These are phyloP conservation scores for Mesodorylaimus sp. DNA, from an alignment of 2,888 invertebrate genomes.

Conservation along the genomic window DNA sequence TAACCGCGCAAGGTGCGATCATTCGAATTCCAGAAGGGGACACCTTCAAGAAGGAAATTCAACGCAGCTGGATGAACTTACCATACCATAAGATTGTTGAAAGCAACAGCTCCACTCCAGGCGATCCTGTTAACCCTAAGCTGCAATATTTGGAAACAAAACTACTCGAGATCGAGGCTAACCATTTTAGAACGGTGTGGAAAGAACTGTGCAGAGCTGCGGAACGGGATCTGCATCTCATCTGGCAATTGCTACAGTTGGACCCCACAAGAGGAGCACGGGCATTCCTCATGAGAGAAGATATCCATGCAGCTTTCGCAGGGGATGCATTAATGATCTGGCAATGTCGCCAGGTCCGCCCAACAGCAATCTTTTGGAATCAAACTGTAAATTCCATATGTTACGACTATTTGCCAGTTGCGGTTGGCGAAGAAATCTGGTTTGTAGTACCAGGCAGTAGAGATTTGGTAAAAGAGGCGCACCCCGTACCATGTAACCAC, in stretches of 20 bases:
- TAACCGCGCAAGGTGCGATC: too few species aligned
- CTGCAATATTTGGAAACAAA: slow-evolving; percentile 1
- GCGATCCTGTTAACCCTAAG: slow-evolving; percentile 2
- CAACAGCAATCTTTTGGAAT: slow-evolving; percentile 1
- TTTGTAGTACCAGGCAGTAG: background rate
- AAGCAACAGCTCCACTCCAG: too few species aligned
- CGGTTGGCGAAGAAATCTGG: background rate
- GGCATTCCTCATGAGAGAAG: background rate
- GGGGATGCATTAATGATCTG: slow-evolving; percentile 7
- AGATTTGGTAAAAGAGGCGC: background rate
- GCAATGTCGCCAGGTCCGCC: background rate
- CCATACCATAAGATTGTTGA: too few species aligned
- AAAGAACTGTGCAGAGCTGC: slow-evolving; percentile 2
- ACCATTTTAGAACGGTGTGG: slow-evolving; percentile 1
- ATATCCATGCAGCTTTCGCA: slow-evolving; percentile 5
- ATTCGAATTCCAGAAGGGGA: too few species aligned
- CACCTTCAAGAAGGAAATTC: too few species aligned
- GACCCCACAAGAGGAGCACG: slow-evolving; percentile 7
- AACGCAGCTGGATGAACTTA: too few species aligned
- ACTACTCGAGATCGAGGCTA: background rate
- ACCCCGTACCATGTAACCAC: background rate
- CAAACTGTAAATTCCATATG: slow-evolving; percentile 4
- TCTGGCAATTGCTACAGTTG: slow-evolving; percentile 1
- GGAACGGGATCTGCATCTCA: background rate
- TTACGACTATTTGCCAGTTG: slow-evolving; percentile 3